These are phyloP conservation scores for Junonia oenone DNA, from an alignment of 2,888 invertebrate genomes.

Conservation along the genomic window DNA sequence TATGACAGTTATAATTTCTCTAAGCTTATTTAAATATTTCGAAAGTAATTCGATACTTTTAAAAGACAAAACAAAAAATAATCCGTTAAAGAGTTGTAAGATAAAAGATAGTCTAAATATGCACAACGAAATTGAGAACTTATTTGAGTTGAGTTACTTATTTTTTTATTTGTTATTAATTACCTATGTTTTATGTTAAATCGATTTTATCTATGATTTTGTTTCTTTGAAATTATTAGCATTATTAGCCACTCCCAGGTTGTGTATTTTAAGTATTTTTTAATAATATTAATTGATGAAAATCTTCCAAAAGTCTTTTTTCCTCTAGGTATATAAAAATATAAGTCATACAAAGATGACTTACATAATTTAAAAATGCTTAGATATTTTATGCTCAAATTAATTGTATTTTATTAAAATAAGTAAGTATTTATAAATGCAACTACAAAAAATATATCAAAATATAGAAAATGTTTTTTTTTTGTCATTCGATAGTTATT, in stretches of 20 bases:
- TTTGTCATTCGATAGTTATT: too few species aligned
- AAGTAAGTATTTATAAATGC: too few species aligned
- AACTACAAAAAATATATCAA: too few species aligned
- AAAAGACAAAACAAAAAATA: not conserved
- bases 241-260: not conserved
- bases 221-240: not conserved
- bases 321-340: too few species aligned
- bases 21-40: not conserved
- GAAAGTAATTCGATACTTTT: not conserved
- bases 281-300: too few species aligned
- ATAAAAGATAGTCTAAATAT: not conserved
- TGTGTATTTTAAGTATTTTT: too few species aligned
- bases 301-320: too few species aligned
- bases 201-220: not conserved
- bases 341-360: too few species aligned
- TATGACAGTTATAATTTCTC: not conserved
- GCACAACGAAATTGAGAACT: not conserved
- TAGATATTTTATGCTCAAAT: too few species aligned
- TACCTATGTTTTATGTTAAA: not conserved
- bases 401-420: too few species aligned
- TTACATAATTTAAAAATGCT: too few species aligned
- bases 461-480: too few species aligned
- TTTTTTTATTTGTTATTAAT: not conserved
- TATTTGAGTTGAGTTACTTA: not conserved
- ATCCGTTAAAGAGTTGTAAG: not conserved